Base-by-base conservation (phyloP, 2,113 vertebrate genomes). In the Montifringilla adamsi region DNA sequence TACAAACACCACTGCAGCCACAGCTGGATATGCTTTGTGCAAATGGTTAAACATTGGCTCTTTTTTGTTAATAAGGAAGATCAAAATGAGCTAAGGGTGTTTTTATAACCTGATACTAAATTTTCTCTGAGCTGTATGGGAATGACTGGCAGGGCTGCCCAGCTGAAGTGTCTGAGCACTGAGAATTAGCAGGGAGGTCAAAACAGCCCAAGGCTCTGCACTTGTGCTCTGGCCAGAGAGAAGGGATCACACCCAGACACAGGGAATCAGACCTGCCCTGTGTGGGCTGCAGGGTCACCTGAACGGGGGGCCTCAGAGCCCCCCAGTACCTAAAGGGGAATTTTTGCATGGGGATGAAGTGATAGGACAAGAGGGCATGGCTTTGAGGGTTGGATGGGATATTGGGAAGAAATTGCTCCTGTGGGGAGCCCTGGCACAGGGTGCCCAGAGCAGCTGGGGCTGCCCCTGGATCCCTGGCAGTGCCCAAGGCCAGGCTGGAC, bases 391-490 rank as follows among this genome's bases (percentile, higher is more conserved):
- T 27, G 7, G 26, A 10, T 22, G 52, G 22, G 18, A 73, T 6
- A 7, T 19, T 26, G 19, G 22, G 43, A 2, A 50, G 35, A 3
- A 64, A 37, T 49, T 64, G 0, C 7, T 11, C 26, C 27, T 68
- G 31, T 0, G 63, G 2, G 0, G 0, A 43, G 10, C 35, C 33
- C 35, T 55, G 75, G 41, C 23, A 47, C 41, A 63, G 47, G 11
- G 10, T 70, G n/a, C 9, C 58, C 49, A 72, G 49, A n/a, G 75
- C 0, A 56, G 43, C 43, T 72, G 43, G 16, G 74, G 72, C 62
- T 76, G 53, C 27, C 14, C 27, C 68, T 46, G 68, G 17, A 58
- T 23, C 67, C 35, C 50, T 72, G 75, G 24, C 0, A 12, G 5
- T 64, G 35, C 0, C 43, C 59, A 31, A 50, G 27, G 43, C 26